phyloP scores from a whole-genome alignment of 1,140 invertebrate genomes.

The Drosophila ogumai region DNA sequence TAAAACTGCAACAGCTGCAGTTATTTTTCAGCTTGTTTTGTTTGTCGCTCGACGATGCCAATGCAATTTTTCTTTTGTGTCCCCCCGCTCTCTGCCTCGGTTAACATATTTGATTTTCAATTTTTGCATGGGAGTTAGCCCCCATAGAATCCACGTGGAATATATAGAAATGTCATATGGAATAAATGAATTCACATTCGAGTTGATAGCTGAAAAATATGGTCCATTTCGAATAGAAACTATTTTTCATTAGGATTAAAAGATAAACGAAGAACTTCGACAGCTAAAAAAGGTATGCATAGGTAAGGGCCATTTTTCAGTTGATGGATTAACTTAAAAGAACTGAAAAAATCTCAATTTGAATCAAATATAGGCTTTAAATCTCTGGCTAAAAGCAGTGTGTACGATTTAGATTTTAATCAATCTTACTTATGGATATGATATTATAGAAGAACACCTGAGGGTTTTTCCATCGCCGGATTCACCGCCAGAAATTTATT shows the following conservation, averaged over 20 bases:
- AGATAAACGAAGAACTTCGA: background rate
- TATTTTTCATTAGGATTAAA: conserved; percentile 3
- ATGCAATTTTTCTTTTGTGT: conserved; percentile 24
- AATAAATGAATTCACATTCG: conserved; percentile 41
- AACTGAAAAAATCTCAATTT: background rate
- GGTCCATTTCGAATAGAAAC: conserved; percentile 9
- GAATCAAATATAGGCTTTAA: too few species aligned
- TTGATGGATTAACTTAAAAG: background rate
- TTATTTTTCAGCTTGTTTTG: conserved; percentile 75
- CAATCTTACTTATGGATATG: background rate
- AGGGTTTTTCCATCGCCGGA: too few species aligned
- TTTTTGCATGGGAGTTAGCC: conserved; percentile 26
- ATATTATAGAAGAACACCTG: background rate
- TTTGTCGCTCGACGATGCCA: conserved; percentile 54
- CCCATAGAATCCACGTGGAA: conserved; percentile 6
- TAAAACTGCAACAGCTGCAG: conserved; percentile 82
- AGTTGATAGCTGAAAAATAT: conserved; percentile 24
- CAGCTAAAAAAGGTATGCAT: background rate
- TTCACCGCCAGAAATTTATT: background rate
- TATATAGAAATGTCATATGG: conserved; percentile 40
- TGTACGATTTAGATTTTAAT: background rate
- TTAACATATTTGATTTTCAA: conserved; percentile 63
- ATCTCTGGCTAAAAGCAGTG: background rate
- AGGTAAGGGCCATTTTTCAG: background rate
- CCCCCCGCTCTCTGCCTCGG: background rate